Base-by-base conservation (phyloP, 2,113 vertebrate species). In the Nipponia nippon region DNA sequence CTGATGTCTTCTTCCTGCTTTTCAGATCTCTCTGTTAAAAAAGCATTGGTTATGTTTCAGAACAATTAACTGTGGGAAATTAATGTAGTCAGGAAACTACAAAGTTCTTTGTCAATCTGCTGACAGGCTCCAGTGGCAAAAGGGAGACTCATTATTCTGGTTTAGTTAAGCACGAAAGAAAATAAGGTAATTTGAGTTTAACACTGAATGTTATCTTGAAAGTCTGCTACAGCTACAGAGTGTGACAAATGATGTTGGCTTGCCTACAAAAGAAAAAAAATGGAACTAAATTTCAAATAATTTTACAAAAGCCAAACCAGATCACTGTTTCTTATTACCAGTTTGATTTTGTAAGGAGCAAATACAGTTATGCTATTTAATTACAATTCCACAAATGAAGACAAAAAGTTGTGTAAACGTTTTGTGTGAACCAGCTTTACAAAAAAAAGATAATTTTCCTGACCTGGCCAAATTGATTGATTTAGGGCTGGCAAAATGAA, bases 121-220 rank as follows among this genome's bases (percentile, higher is more conserved):
- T 86, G 59, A 59, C 52, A 84, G 56, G 23, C 53, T 94, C 26
- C 73, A 65, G 56, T 46, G 18, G 38, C 58, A 92, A 87, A 89
- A 91, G 2, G 9, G 34, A 86, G 66, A 81, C 16, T 76, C 47
- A 50, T 71, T 92, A 89, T 55, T 82, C 38, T 76, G 29, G 59
- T 75, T 83, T 67, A 72, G 23, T 66, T 87, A 85, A 87, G 65
- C 38, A 77, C 6, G 1, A 80, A 90, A 88, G 58, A 94, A 83
- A 96, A 70, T 5, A 80, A 73, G 17, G 58, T 61, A 56, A 86
- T 79, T 34, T 47, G 26, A 84, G 30, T 76, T 93, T 79, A 88
- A 89, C 44, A 90, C 11, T 17, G 89, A 96, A 77, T 63, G 46
- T 75, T 88, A 94, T 30, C 49, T 87, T 81, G 16, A 97, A 97